Base-by-base conservation (phyloP, 2,113 vertebrate genomes). In the Malurus melanocephalus region DNA sequence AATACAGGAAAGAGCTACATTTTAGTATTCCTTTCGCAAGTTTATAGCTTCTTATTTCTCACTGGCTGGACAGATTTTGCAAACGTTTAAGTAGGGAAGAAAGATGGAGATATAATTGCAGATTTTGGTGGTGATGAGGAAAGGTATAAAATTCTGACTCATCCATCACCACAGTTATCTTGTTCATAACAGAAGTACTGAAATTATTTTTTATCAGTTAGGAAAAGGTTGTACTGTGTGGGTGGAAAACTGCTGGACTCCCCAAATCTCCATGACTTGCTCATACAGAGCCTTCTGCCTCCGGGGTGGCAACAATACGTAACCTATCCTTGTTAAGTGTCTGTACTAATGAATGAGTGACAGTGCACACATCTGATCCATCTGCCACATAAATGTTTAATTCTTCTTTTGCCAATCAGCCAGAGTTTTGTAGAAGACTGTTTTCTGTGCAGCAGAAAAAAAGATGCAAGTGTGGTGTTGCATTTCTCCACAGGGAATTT, bases 321-420 rank as follows among this genome's bases (percentile, higher is more conserved):
- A 89, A 86, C 26, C 18, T 21, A 24, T 38, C 73, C 72, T 90
- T 13, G 1, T 53, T 73, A 66, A 67, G 35, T 55, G 26, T 53
- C 53, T n/a, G 60, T 27, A 10, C 35, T 89, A 66, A 87, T 48
- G 65, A 85, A 71, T n/a, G 35, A 60, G 43, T 33, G 67, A 40
- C 53, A 69, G 71, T 15, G 48, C 35, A 33, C 28, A 17, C 20
- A 84, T 49, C 45, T 56, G 80, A 84, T 61, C 67, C 24, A 24
- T 81, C 87, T 92, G 91, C 52, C 0, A 0, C 69, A 75, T 92
- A 83, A 88, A 93, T 88, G 43, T 89, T 92, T 93, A 32, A 91
- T 95, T 94, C 76, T 64, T 26, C 65, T 55, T 91, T 88, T 79
- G 42, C 85, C 80, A 86, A 32, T 35, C 85, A 56, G 75, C 7